Conservation (phyloP, 2,113 vertebrate species). For the Podocnemis expansa region DNA sequence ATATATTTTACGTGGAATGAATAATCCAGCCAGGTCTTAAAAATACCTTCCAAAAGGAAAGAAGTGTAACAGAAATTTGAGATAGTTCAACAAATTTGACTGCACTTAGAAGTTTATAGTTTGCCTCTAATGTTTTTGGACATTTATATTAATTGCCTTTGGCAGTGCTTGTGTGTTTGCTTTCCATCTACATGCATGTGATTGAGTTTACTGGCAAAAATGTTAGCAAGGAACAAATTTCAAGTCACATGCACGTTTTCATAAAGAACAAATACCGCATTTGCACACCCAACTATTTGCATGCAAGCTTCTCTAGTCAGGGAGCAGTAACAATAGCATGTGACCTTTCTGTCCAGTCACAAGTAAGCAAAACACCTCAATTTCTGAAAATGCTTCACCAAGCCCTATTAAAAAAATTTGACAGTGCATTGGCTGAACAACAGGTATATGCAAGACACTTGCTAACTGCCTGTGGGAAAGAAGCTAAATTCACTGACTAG, state of each 20-base stretch:
- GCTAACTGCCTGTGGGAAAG: background rate
- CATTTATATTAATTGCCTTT: background rate
- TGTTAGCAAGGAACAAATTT: background rate
- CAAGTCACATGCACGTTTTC: background rate
- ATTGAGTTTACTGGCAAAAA: background rate
- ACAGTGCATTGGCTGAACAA: background rate
- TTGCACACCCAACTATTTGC: background rate
- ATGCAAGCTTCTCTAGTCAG: background rate
- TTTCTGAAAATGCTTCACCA: background rate
- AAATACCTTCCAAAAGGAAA: background rate
- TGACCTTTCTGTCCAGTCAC: background rate
- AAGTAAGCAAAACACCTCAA: rapidly evolving
- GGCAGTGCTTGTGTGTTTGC: background rate
- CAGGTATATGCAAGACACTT: background rate
- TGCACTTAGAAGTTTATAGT: background rate
- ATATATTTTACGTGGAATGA: background rate
- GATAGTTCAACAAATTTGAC: background rate
- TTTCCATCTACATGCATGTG: constrained; percentile 10
- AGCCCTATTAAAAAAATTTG: background rate
- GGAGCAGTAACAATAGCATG: background rate
- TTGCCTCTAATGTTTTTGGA: background rate
- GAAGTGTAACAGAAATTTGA: background rate
- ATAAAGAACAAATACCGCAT: background rate
- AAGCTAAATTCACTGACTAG: background rate
- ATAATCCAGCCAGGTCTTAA: background rate